Conservation (phyloP, 2,113 vertebrate species). For the Pao palembangensis region DNA sequence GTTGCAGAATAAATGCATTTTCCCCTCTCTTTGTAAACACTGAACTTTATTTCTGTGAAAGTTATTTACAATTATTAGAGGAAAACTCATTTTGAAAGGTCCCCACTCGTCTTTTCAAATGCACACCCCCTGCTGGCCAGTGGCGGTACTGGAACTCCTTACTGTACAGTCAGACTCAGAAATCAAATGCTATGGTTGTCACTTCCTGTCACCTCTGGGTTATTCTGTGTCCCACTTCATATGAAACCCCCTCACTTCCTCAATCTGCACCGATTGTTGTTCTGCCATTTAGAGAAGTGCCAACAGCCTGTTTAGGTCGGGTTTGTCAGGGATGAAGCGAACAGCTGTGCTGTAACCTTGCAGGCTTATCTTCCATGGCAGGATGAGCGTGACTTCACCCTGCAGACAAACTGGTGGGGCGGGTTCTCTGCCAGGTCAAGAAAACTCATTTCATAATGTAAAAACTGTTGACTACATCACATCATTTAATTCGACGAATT, state of each 20-base stretch:
- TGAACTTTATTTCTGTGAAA: background rate
- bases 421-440: conserved; percentile 6
- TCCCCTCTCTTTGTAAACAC: conserved; percentile 56
- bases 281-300: conserved; percentile 32
- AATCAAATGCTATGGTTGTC: conserved; percentile 28
- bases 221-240: conserved; percentile 25
- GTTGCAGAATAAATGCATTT: conserved; percentile 71
- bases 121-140: conserved; percentile 19
- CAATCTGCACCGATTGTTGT: conserved; percentile 41
- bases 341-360: conserved; percentile 28
- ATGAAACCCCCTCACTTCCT: conserved; percentile 25
- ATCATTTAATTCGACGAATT: too few species aligned
- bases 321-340: conserved; percentile 35
- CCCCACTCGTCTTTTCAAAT: background rate
- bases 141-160: background rate
- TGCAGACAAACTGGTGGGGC: conserved; percentile 14
- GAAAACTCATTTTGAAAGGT: background rate
- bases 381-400: conserved; percentile 19
- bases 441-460: conserved; percentile 37
- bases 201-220: conserved; percentile 11
- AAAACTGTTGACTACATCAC: conserved; percentile 28
- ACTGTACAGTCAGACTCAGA: conserved; percentile 3
- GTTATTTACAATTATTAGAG: background rate
- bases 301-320: conserved; percentile 26
- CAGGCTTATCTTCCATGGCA: conserved; percentile 32